Evolutionary conservation across 2,113 vertebrate genomes (phyloP).

Genomic region (Stegostoma tigrinum): DNA sequence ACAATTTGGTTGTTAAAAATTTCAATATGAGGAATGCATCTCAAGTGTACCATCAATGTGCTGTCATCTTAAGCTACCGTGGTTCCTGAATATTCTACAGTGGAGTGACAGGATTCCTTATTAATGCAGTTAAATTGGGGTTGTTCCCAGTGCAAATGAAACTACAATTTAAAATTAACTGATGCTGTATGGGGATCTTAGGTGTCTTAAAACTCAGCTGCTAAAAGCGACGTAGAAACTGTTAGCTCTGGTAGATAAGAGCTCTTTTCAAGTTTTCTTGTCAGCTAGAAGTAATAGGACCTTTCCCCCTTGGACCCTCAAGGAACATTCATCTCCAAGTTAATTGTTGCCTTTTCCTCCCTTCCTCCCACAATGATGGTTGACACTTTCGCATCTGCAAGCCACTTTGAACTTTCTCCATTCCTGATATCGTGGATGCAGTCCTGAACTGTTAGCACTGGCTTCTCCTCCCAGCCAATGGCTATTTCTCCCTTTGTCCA

Average conservation of each 20-base stretch:
- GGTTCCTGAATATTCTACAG: neutral
- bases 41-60: neutral
- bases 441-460: too few species aligned
- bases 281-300: neutral
- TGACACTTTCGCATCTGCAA: neutral
- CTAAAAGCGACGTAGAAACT: neutral
- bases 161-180: neutral
- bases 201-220: neutral
- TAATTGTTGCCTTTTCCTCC: neutral
- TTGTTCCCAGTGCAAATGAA: neutral
- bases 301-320: neutral
- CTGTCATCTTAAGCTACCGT: neutral
- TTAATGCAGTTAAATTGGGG: neutral
- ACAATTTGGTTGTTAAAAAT: neutral
- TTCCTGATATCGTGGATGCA: too few species aligned
- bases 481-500: neutral
- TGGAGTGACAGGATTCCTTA: neutral
- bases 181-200: neutral
- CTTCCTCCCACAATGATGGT: neutral
- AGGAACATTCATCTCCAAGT: neutral
- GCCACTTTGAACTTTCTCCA: too few species aligned
- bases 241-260: neutral
- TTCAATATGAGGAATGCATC: neutral
- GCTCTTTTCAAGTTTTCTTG: neutral
- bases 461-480: too few species aligned